phyloP scores from a whole-genome alignment of 2,113 vertebrate species.

The Corythaixoides concolor region DNA sequence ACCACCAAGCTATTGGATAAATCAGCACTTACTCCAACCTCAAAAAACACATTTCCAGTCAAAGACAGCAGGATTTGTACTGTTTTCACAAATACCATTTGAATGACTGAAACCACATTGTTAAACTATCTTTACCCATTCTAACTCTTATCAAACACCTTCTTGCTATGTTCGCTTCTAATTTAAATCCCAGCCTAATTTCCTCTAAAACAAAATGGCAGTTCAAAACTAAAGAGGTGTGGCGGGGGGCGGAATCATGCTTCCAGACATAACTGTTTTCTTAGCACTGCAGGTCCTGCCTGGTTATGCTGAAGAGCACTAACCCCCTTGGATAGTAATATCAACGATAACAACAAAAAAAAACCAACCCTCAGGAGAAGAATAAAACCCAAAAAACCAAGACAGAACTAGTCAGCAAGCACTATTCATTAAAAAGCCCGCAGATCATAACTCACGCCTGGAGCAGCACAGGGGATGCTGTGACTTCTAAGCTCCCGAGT shows the following conservation, averaged over 20 bases:
- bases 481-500: constrained; percentile 15
- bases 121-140: neutral
- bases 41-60: neutral
- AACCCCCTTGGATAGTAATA: neutral
- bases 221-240: neutral
- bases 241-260: neutral
- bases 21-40: neutral
- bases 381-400: neutral
- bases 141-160: neutral
- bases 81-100: neutral
- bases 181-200: constrained; percentile 18
- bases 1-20: neutral
- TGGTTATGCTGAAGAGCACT: neutral
- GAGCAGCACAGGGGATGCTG: constrained; percentile 5
- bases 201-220: constrained; percentile 31
- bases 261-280: neutral
- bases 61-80: neutral
- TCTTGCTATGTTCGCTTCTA: neutral
- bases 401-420: neutral
- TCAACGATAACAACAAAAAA: neutral
- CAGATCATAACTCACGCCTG: neutral
- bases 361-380: neutral
- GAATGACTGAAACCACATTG: neutral
- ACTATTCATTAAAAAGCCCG: constrained; percentile 4
- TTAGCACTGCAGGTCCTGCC: neutral